Percentiles rank a stretch among this genome's conserved stretches.
Conservation (phyloP, 2,888 invertebrate species). For the Podotricha telesiphe region DNA sequence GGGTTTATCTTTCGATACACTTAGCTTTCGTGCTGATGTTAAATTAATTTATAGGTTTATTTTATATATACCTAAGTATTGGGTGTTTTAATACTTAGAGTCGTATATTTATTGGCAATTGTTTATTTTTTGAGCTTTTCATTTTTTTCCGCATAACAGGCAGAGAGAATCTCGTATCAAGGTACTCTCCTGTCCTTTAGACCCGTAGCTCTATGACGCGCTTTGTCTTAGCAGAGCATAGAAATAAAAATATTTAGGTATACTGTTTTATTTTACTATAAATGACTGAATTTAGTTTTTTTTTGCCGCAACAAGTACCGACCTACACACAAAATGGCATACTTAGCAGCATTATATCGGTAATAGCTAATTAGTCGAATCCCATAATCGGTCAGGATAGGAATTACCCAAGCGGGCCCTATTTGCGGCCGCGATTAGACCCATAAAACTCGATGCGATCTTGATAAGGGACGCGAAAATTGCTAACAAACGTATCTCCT, state of each 20-base stretch:
- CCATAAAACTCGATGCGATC: constrained; percentile 80
- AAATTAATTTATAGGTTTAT: constrained; percentile 34
- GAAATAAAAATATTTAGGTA: too few species aligned
- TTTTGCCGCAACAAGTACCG: constrained; percentile 33
- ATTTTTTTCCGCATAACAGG: too few species aligned
- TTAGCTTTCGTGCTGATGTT: constrained; percentile 40
- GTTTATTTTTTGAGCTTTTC: too few species aligned
- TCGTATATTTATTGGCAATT: too few species aligned
- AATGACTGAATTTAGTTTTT: neutral
- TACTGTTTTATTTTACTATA: too few species aligned
- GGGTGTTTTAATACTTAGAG: too few species aligned
- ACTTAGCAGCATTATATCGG: constrained; percentile 68
- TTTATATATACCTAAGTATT: constrained; percentile 6
- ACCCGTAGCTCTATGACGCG: too few species aligned
- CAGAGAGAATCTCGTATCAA: too few species aligned
- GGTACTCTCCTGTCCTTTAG: too few species aligned
- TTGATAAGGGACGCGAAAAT: constrained; percentile 79
- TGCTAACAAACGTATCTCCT: constrained; percentile 57
- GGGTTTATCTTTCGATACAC: constrained; percentile 53
- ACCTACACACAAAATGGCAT: constrained; percentile 53
- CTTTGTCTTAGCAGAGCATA: too few species aligned
- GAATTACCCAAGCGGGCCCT: constrained; percentile 77
- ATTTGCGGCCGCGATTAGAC: constrained; percentile 79
- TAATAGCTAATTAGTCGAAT: constrained; percentile 82
- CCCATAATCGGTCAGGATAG: constrained; percentile 82